phyloP scores from a whole-genome alignment of 2,797 vertebrate species.

The Calcarius lapponicus region DNA sequence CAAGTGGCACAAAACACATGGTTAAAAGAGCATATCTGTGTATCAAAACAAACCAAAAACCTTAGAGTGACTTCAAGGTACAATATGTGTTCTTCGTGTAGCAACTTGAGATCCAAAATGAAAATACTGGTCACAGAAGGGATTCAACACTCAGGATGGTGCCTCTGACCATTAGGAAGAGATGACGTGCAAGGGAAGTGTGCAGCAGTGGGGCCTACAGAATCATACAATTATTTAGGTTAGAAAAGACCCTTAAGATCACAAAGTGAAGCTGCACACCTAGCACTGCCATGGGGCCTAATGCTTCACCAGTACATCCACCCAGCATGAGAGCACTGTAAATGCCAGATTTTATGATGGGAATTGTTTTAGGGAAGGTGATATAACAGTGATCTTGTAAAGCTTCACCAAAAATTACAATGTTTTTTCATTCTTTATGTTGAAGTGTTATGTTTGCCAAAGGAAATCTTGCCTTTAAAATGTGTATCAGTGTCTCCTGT shows the following conservation, averaged over 20 bases:
- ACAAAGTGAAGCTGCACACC: background rate
- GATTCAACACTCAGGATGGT: background rate
- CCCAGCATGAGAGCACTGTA: background rate
- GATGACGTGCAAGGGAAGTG: background rate
- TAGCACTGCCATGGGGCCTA: background rate
- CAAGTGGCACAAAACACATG: background rate
- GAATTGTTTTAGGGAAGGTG: background rate
- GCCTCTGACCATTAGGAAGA: background rate
- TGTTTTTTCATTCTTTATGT: background rate
- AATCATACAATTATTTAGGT: background rate
- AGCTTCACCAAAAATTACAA: background rate
- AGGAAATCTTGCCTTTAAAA: background rate
- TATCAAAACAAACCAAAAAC: background rate
- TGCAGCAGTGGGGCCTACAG: background rate
- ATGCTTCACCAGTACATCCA: background rate
- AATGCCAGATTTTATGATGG: background rate
- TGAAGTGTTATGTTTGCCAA: background rate
- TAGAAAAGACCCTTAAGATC: background rate
- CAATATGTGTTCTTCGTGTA: background rate
- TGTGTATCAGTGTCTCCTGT: background rate
- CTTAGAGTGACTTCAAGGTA: background rate
- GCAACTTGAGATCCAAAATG: background rate
- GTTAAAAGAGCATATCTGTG: background rate
- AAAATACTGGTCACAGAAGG: background rate
- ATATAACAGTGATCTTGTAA: background rate